These are phyloP conservation scores for Holacanthus passer DNA, from an alignment of 2,113 vertebrate species.

Conservation along the genomic window DNA sequence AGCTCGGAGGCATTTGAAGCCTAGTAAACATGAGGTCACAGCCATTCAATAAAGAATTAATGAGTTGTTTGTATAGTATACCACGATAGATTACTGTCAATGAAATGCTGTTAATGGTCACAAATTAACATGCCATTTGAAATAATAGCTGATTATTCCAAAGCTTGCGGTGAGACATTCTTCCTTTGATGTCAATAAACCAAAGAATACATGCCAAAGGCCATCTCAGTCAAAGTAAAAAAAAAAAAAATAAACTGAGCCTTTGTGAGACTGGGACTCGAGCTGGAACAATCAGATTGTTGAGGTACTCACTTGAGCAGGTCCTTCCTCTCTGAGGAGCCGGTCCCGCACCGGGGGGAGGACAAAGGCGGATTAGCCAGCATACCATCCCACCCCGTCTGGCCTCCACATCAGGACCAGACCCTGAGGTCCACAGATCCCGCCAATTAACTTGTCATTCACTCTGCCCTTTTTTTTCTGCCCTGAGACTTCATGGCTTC, in stretches of 20 bases:
- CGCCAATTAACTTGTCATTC: slow-evolving; percentile 86
- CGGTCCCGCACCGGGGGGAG: slow-evolving; percentile 52
- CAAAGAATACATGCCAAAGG: slow-evolving; percentile 42
- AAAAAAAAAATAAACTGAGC: slow-evolving; percentile 50
- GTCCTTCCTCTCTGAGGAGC: slow-evolving; percentile 71
- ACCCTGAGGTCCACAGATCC: slow-evolving; percentile 76
- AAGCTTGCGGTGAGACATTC: slow-evolving; percentile 35
- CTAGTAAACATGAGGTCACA: background rate
- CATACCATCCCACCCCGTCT: slow-evolving; percentile 76
- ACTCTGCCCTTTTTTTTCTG: slow-evolving; percentile 65
- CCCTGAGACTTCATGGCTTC: slow-evolving; percentile 76
- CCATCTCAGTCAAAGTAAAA: slow-evolving; percentile 51
- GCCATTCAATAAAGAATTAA: slow-evolving; percentile 35
- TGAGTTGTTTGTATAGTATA: slow-evolving; percentile 42
- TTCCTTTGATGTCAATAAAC: slow-evolving; percentile 47
- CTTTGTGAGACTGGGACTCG: slow-evolving; percentile 55
- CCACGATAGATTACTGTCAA: slow-evolving; percentile 29
- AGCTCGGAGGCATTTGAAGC: background rate
- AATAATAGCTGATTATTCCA: slow-evolving; percentile 29
- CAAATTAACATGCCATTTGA: slow-evolving; percentile 54
- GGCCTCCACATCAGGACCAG: slow-evolving; percentile 78
- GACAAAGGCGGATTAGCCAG: slow-evolving; percentile 81
- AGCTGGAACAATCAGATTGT: slow-evolving; percentile 73
- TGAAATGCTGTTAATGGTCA: slow-evolving; percentile 38
- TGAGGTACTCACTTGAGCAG: slow-evolving; percentile 66